phyloP scores from a whole-genome alignment of 2,113 vertebrate species.

The Arvicanthis niloticus region DNA sequence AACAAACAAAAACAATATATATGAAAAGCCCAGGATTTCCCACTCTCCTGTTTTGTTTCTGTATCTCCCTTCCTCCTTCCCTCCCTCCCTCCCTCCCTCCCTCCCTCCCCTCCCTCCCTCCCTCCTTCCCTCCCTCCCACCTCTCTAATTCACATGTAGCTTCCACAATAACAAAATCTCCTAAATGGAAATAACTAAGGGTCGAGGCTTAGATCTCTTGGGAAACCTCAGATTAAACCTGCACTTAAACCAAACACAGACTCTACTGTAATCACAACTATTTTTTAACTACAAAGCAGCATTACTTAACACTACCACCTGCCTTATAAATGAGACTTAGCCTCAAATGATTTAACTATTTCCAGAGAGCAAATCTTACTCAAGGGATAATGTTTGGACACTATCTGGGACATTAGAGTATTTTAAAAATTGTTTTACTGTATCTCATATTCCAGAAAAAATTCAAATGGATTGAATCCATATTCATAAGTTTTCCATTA shows the following conservation, averaged over 20 bases:
- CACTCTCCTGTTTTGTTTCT: background rate
- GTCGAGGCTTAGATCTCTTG: background rate
- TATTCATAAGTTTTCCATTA: slow-evolving; percentile 35
- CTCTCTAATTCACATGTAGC: background rate
- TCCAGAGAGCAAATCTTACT: slow-evolving; percentile 36
- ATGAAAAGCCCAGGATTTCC: background rate
- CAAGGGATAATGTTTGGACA: background rate
- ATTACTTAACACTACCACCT: background rate
- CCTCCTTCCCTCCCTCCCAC: background rate
- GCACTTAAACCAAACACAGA: background rate
- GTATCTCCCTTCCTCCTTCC: background rate
- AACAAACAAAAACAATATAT: background rate
- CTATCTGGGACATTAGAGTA: background rate
- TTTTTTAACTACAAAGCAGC: slow-evolving; percentile 22
- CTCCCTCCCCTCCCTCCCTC: background rate
- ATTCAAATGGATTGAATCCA: slow-evolving; percentile 31
- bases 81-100: background rate
- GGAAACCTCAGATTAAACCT: background rate
- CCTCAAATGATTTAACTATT: background rate
- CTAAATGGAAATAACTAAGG: too few species aligned
- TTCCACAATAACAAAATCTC: background rate
- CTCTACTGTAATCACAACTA: slow-evolving; percentile 16
- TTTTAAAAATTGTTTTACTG: background rate
- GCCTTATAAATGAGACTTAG: slow-evolving; percentile 46
- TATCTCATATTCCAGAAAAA: slow-evolving; percentile 31